Base-by-base conservation (phyloP, 2,113 vertebrate species). In the Brevimyrus niger region DNA sequence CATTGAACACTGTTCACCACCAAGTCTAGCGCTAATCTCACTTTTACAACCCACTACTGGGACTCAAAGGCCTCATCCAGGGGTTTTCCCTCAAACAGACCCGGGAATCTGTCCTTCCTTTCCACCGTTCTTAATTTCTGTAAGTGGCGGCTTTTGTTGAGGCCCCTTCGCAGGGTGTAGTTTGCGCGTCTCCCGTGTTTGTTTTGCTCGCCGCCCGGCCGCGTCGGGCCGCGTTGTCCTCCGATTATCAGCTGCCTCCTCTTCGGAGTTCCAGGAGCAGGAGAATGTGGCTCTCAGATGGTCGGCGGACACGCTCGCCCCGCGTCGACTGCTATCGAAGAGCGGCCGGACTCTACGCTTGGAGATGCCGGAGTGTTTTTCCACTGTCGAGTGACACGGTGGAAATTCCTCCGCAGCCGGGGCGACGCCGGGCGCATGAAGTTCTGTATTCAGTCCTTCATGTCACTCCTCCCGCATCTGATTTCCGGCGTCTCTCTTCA, bases 1-100 rank as follows among this genome's bases (percentile, higher is more conserved):
- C 90, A 44, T 4, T 11, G 6, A 82, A 55, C 46, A 47, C 17
- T 42, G 15, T 23, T 46, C 8, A 50, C 69, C n/a, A 82, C 27
- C n/a, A 51, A 61, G 27, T 21, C 21, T 15, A 58, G 69, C 76
- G 42, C 87, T 83, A 88, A 88, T 53, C 15, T 51, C 35, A 51
- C 46, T 35, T 61, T 84, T 58, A 80, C 1, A 88, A 83, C 89
- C 69, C n/a, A 17, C 46, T 85, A 44, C 51, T 17, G 17, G 10
- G 80, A 15, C 51, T 90, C 87, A 86, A 88, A 83, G 31, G 89
- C n/a, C 89, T 27, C 87, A 85, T 65, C 85, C 38, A 89, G 31
- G 15, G 38, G 47, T 53, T 83, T 61, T 84, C 21, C 51, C 61
- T 89, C 35, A 89, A 44, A 73, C 53, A 35, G 17, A 13, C 76